Percentiles rank a stretch among this genome's conserved stretches.
phyloP scores from a whole-genome alignment of 1,140 invertebrate species.

The Sitodiplosis mosellana region DNA sequence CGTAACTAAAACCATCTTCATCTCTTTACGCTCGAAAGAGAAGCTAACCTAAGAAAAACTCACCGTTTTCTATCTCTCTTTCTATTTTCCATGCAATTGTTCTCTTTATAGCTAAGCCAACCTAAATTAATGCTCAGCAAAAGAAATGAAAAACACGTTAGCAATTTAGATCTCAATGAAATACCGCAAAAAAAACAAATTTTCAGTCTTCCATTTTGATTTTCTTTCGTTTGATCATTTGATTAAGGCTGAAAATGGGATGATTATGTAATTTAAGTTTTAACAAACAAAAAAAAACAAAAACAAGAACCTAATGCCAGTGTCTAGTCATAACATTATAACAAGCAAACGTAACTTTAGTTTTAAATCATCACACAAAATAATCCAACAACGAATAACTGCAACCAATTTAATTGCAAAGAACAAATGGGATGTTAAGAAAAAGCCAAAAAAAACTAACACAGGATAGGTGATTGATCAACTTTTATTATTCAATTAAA shows the following conservation, averaged over 20 bases:
- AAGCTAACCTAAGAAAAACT: background rate
- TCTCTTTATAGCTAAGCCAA: slow-evolving; percentile 1
- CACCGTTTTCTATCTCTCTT: background rate
- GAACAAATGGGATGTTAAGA: too few relatives aligned
- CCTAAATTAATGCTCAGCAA: background rate
- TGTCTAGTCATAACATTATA: too few relatives aligned
- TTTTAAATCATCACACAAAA: too few relatives aligned
- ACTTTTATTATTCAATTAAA: too few relatives aligned
- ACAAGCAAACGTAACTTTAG: too few relatives aligned
- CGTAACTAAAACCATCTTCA: too few relatives aligned
- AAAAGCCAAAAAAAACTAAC: too few relatives aligned
- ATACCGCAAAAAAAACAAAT: slow-evolving; percentile 2
- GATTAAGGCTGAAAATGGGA: too few relatives aligned
- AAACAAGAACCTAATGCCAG: background rate
- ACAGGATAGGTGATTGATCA: too few relatives aligned
- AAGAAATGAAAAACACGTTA: background rate
- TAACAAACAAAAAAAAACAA: background rate
- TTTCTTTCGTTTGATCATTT: too few relatives aligned
- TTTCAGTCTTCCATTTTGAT: background rate
- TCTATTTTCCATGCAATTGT: background rate
- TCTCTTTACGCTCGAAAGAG: background rate
- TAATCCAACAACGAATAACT: background rate
- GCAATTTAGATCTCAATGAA: background rate
- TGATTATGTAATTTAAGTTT: background rate
- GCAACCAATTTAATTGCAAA: background rate